Conservation (phyloP, 2,888 invertebrate genomes). For the Dusona sp. region DNA sequence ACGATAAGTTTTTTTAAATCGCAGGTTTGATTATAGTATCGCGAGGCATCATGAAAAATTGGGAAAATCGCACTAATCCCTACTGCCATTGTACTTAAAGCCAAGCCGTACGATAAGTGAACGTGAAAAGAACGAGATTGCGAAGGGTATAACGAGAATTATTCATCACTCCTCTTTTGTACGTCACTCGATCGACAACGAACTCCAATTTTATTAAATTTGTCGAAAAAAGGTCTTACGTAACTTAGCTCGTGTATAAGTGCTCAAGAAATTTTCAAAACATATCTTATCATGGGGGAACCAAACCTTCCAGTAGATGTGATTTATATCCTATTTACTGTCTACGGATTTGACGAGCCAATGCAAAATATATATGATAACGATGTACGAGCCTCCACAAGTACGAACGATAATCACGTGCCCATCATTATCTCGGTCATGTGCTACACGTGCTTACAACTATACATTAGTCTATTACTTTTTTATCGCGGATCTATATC, state of each 20-base stretch:
- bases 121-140: slow-evolving; percentile 12
- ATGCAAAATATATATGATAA: slow-evolving; percentile 35
- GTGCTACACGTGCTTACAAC: slow-evolving; percentile 70
- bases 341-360: slow-evolving; percentile 18
- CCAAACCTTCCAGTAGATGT: neutral
- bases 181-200: slow-evolving; percentile 21
- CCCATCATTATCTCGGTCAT: slow-evolving; percentile 69
- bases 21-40: neutral
- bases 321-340: slow-evolving; percentile 11
- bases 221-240: neutral
- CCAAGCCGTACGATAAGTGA: slow-evolving; percentile 10
- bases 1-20: neutral
- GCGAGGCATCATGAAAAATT: slow-evolving; percentile 16
- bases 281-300: slow-evolving; percentile 24
- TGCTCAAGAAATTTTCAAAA: slow-evolving; percentile 8
- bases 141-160: neutral
- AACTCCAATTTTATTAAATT: slow-evolving; percentile 1
- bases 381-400: slow-evolving; percentile 48
- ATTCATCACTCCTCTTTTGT: neutral
- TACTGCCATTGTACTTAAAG: slow-evolving; percentile 1
- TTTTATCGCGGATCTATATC: neutral
- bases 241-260: slow-evolving; percentile 1
- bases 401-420: slow-evolving; percentile 74
- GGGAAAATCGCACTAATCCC: neutral
- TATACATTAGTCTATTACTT: slow-evolving; percentile 7